Base-by-base conservation (phyloP, 2,113 vertebrate species). In the Bubo scandiacus region DNA sequence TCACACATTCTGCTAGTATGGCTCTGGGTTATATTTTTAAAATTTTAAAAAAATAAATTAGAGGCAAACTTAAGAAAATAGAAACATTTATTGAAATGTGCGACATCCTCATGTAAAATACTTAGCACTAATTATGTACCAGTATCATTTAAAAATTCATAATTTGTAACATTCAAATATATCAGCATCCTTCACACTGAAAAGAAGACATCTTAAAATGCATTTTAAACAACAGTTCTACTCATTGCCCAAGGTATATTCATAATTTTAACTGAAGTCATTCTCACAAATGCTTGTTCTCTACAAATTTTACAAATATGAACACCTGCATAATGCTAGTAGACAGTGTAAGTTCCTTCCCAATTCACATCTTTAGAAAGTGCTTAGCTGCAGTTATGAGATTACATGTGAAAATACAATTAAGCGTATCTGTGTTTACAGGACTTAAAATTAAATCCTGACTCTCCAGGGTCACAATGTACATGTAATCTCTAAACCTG, bases 31-130 rank as follows among this genome's bases (percentile, higher is more conserved):
- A 8, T 11, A 81, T 34, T 42, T 40, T 29, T 38, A 30, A 52
- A 34, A 27, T 57, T 20, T 34, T 25, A 52, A 67, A 57, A 23
- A 34, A 23, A 43, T 10, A 58, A 45, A 62, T 2, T 6, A 18
- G 8, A 63, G 34, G 12, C 72, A 57, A 43, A 65, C 5, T 81
- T 94, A 72, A 74, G 65, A 94, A 95, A 93, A 63, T 74, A 84
- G 5, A 94, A 91, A 68, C 9, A 21, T 96, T 96, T 97, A 95
- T 89, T 97, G 65, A 70, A 89, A 92, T 38, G 72, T 71, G 43
- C 36, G 84, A 88, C 27, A 34, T 10, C 45, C 7, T 81, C 4
- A 9, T 54, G 0, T 65, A 15, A 88, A 90, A 90, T 68, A 81
- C 12, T 88, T 72, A 23, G 16, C 26, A 61, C 2, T n/a, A 58